Base-by-base conservation (phyloP, 2,888 invertebrate genomes). In the Ctenicera cuprea region DNA sequence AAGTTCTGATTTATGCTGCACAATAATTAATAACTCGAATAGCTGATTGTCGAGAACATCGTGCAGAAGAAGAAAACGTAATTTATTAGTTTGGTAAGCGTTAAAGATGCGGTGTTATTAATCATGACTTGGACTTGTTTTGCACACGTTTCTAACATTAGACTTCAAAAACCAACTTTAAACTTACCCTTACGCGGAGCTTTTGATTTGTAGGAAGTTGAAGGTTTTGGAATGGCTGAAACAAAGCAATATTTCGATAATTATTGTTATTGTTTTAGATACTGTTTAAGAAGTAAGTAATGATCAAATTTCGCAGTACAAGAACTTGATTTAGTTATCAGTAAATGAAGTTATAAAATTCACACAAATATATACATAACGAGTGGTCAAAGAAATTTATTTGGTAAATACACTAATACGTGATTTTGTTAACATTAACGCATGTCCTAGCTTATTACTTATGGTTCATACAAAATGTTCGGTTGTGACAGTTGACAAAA, bases 191-290 rank as follows among this genome's bases (percentile, higher is more conserved):
- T 82, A 50, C 79, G 80, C 37, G 78, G 77, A 50, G 78, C 74
- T 68, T 81, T 81, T 41, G 81, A 78, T 71, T 80, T 72, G 62
- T 72, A 72, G 16, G 71, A 71, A 62, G 74, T 79, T 14, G 81
- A 78, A 22, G 81, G 82, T 63, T 80, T 82, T 26, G 82, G 81
- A 70, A 82, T 80, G 52, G 79, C 82, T 82, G 74, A 50, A 80
- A 79, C 70, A 64, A 64, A 64, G 69, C 50, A 48, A 48, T 14
- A 20, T 45, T 3, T 16, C 2, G 11, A n/a, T 20, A 48, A 20
- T 16, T 48, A 18, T 48, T 20, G 33, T 33, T 33, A 33, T 33
- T 1, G 7, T 9, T 33, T 33, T 33, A 8, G 33, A 9, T 33
- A 9, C 8, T 5, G 26, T 26, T 26, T 2, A 26, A 26, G 5